These are phyloP conservation scores for Xylophagus ater DNA, from an alignment of 2,888 invertebrate genomes.

Conservation along the genomic window DNA sequence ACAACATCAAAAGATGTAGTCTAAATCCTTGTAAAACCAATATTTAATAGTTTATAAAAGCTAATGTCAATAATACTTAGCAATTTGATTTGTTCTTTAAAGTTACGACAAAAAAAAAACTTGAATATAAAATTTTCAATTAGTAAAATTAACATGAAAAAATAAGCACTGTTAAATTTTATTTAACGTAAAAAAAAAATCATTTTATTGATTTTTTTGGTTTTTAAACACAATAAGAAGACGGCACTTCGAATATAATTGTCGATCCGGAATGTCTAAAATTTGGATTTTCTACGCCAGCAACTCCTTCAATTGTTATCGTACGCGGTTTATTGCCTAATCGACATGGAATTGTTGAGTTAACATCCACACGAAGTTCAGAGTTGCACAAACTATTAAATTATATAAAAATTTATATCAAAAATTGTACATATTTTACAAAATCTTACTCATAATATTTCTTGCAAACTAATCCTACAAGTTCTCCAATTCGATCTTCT, in stretches of 20 bases:
- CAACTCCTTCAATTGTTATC: slow-evolving; percentile 33
- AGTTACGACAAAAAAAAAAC: slow-evolving; percentile 9
- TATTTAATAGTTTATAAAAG: no score
- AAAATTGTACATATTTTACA: background rate
- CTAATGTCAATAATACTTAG: no score
- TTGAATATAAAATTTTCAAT: background rate
- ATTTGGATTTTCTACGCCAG: slow-evolving; percentile 32
- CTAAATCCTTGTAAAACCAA: no score
- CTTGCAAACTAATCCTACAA: slow-evolving; percentile 69
- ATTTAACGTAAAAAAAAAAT: no score
- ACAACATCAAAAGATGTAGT: no score
- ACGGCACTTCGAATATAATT: slow-evolving; percentile 38
- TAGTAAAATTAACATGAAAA: background rate
- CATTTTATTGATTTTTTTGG: no score
- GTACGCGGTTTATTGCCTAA: slow-evolving; percentile 66
- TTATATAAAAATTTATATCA: slow-evolving; percentile 15
- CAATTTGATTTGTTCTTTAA: no score
- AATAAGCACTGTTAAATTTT: no score
- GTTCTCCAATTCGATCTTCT: slow-evolving; percentile 76
- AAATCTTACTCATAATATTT: slow-evolving; percentile 62
- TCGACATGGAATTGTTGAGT: slow-evolving; percentile 66
- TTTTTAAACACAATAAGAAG: slow-evolving; percentile 33
- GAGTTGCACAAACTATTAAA: slow-evolving; percentile 51
- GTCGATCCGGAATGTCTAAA: slow-evolving; percentile 33
- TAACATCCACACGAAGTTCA: slow-evolving; percentile 61